Evolutionary conservation across 2,113 vertebrate genomes (phyloP), one percentile per base, ranked within the genome.

Genomic region (Osmerus eperlanus): DNA sequence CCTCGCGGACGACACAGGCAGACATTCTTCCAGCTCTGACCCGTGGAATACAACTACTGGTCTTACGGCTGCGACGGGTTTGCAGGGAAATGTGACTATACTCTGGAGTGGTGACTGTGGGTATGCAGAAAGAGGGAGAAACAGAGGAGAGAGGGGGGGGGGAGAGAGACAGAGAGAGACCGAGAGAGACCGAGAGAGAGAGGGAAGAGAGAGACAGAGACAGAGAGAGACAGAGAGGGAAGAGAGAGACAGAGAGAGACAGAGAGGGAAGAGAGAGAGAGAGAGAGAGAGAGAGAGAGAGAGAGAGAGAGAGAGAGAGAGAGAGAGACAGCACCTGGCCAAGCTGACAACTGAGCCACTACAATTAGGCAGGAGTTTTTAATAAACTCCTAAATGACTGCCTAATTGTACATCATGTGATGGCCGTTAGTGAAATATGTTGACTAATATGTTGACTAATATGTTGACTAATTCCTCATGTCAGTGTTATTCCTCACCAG

Each of bases 361-460:
- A 71, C 74, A 84, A 87, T 84, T 75, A 83, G 61, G 69, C 25
- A 16, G 54, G 25, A 75, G 70, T 71, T 81, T 87, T 80, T 84
- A 80, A 55, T 65, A 79, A 62, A 80, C 59, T 21, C 23, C 23
- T 23, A 23, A 23, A 23, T 23, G 23, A 23, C 23, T 23, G 6
- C 61, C 65, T 85, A 84, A 89, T 83, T 83, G 72, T 51, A 70
- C 71, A 83, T 83, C 78, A 85, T 79, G 75, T 67, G 67, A 74
- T 65, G 67, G 53, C 55, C 21, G 68, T 23, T 23, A 23, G 23
- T 23, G 23, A 23, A 23, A 23, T 23, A 23, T 23, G 23, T 23
- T 23, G 74, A 64, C 79, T 80, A 73, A 67, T 79, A 21, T 21
- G 21, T 21, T 21, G 21, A 21, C 21, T 68, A 23, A 23, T 23